phyloP scores from a whole-genome alignment of 2,113 vertebrate genomes.

The Calonectris borealis region DNA sequence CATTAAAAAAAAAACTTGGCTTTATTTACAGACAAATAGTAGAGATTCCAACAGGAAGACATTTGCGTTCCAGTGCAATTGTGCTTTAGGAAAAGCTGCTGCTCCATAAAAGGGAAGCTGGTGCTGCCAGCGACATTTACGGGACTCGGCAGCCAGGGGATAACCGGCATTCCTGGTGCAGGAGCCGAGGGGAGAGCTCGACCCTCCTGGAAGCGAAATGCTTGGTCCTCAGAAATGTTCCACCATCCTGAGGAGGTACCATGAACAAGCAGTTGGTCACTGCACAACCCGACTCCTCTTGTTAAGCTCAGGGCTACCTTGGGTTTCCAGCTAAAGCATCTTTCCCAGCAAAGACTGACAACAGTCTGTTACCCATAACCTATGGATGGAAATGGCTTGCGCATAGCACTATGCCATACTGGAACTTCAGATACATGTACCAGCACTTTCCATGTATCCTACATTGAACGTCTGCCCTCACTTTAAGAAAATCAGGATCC shows the following conservation, averaged over 20 bases:
- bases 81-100: constrained; percentile 20
- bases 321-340: background rate
- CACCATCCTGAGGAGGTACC: background rate
- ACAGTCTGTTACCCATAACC: background rate
- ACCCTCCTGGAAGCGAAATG: background rate
- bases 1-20: background rate
- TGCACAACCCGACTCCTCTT: background rate
- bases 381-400: background rate
- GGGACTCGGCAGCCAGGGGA: background rate
- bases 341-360: background rate
- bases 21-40: constrained; percentile 1
- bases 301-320: background rate
- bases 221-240: background rate
- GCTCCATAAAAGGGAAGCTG: constrained; percentile 2
- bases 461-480: background rate
- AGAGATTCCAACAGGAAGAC: constrained; percentile 6
- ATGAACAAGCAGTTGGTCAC: background rate
- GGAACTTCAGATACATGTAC: background rate
- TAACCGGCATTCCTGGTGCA: background rate
- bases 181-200: fast-evolving
- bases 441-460: background rate
- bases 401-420: background rate
- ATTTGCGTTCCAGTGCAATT: background rate
- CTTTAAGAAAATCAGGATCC: background rate
- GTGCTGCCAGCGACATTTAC: background rate